phyloP scores from a whole-genome alignment of 1,140 invertebrate species.

The Cyrtorhinus lividipennis region DNA sequence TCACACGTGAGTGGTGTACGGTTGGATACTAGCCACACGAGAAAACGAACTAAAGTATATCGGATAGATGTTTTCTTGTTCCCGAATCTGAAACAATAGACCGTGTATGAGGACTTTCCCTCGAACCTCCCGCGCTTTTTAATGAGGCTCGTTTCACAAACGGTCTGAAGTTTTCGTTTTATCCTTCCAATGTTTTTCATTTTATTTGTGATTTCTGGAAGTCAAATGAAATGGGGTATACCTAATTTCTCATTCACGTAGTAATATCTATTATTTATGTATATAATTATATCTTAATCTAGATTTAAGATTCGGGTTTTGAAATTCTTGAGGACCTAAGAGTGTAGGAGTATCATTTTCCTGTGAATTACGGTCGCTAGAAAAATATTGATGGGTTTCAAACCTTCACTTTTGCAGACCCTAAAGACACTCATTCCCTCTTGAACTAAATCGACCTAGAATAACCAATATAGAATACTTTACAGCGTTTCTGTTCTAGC shows the following conservation, averaged over 20 bases:
- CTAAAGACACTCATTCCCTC: not conserved
- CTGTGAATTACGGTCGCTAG: too few species aligned
- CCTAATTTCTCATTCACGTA: not conserved
- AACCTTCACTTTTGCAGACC: not conserved
- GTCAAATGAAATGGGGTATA: not conserved
- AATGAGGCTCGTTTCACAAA: not conserved
- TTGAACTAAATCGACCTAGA: not conserved
- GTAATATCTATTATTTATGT: too few species aligned
- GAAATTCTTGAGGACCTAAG: too few species aligned
- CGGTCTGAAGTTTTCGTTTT: too few species aligned
- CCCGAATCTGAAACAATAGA: too few species aligned
- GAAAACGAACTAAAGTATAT: not conserved
- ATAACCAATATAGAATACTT: not conserved
- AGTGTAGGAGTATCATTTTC: too few species aligned
- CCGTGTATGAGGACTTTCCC: not conserved
- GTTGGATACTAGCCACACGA: not conserved
- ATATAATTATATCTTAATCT: too few species aligned
- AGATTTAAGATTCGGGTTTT: too few species aligned
- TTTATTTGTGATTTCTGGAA: not conserved
- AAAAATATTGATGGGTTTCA: not conserved
- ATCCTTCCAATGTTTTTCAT: too few species aligned
- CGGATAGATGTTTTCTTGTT: too few species aligned
- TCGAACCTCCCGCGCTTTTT: not conserved
- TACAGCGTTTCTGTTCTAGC: too few species aligned
- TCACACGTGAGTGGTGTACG: not conserved